These are phyloP conservation scores for Rhabdomys pumilio DNA, from an alignment of 2,797 vertebrate species.

Conservation along the genomic window DNA sequence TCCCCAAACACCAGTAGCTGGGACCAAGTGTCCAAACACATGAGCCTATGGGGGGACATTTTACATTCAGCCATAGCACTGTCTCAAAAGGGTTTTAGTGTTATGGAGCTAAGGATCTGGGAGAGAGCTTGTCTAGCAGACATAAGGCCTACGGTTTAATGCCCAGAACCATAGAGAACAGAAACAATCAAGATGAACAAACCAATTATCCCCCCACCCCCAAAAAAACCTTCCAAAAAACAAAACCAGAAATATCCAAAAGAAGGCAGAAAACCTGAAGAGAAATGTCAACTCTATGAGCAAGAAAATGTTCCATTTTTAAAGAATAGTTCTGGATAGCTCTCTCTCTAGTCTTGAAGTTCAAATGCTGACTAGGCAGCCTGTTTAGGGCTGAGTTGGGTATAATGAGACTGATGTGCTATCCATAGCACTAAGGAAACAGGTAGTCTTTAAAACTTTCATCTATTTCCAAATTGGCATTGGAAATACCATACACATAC, in stretches of 20 bases:
- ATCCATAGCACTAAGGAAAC: not conserved
- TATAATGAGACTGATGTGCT: not conserved
- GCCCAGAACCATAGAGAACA: not conserved
- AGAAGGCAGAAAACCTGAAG: not conserved
- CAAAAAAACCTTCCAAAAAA: not conserved
- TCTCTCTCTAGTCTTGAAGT: not conserved
- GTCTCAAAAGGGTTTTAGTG: not conserved
- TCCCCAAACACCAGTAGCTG: not conserved
- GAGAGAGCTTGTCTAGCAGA: not conserved
- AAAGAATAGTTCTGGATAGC: not conserved
- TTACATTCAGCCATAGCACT: not conserved
- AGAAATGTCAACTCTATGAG: not conserved
- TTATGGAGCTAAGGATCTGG: not conserved
- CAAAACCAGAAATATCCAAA: not conserved
- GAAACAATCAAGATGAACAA: not conserved
- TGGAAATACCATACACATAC: not conserved
- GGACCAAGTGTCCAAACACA: not conserved
- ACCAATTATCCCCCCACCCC: not conserved
- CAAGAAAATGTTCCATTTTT: not conserved
- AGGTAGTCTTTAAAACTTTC: not conserved
- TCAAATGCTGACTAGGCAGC: not conserved
- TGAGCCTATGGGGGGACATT: not conserved
- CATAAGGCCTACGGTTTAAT: not conserved
- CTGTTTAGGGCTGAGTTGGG: not conserved
- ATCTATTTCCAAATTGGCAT: not conserved